Conservation (phyloP, 1,140 invertebrate species). For the Drosophila pallidifrons region DNA sequence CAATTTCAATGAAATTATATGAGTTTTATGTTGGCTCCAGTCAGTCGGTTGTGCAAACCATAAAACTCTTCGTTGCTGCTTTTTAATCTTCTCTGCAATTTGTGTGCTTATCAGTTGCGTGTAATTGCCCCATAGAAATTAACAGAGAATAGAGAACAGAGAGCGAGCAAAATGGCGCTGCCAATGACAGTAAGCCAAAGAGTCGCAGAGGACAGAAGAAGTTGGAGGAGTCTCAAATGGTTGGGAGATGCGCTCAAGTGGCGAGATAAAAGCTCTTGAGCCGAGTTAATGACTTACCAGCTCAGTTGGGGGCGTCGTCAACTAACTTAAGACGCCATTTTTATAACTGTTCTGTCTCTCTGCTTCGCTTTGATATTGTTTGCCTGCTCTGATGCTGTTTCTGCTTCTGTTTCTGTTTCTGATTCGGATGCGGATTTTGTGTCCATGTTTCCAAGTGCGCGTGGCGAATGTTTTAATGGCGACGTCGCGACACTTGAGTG, state of each 20-base stretch:
- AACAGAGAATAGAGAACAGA: conserved; percentile 38
- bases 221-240: neutral
- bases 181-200: conserved; percentile 46
- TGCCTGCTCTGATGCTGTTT: conserved; percentile 1
- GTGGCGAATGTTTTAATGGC: conserved; percentile 79
- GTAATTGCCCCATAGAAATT: conserved; percentile 79
- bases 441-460: conserved; percentile 72
- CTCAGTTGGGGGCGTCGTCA: conserved; percentile 54
- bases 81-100: conserved; percentile 66
- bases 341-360: conserved; percentile 37
- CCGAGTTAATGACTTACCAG: conserved; percentile 77
- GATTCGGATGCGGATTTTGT: conserved; percentile 46
- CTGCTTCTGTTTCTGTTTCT: conserved; percentile 25
- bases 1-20: conserved; percentile 44
- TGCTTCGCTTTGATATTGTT: neutral
- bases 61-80: conserved; percentile 54
- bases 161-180: conserved; percentile 63
- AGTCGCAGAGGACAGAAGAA: neutral
- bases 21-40: conserved; percentile 70
- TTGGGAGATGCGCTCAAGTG: conserved; percentile 69
- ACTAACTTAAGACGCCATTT: conserved; percentile 80
- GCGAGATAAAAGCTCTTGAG: conserved; percentile 79
- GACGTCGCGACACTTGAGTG: conserved; percentile 75
- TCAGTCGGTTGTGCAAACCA: conserved; percentile 48
- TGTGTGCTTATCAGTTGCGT: conserved; percentile 73